Evolutionary conservation across 2,888 invertebrate species (phyloP), one percentile per base, ranked within the genome.

Genomic region (Nephrocerus scutellatus): DNA sequence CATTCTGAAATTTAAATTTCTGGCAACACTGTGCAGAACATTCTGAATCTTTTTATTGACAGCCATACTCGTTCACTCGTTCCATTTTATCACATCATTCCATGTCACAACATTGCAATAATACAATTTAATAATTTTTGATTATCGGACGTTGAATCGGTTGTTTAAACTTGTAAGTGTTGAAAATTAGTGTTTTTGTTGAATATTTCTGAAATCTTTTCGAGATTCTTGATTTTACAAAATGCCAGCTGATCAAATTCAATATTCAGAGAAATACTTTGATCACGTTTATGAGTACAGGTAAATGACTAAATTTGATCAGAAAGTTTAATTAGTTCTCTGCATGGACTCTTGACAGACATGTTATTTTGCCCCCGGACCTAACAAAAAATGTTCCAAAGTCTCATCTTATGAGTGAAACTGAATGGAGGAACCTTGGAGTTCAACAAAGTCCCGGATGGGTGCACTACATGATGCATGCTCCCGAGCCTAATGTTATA

Each of bases 361-460:
- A 95, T 71, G 93, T 93, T 1, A 87, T 92, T 57, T 68, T 95
- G 21, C 91, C 93, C 3, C 75, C 80, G 13, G 90, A 92, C 47
- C 71, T 92, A 26, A 85, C 89, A 0, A 82, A 83, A 48, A 70
- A 82, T 35, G 90, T 93, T 0, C 93, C 93, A 1, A 84, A 87
- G 60, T 80, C 83, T 1, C 92, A 92, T 60, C 71, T 93, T 31
- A 90, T 95, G 90, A 84, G 88, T 0, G 95, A 95, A 70, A 82
- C 86, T 0, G 93, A 95, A 68, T 95, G 95, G 93, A 74, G 93
- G 43, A 87, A 89, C 66, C 75, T 95, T 2, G 93, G 93, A 0
- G 90, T 95, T 1, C 91, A 92, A 62, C 93, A 93, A 64, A 90
- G 90, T 60, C 90, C 89, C 0, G 86, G 86, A 32, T 87, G 86